phyloP scores from a whole-genome alignment of 2,113 vertebrate species.

The Pomatostomus ruficeps region DNA sequence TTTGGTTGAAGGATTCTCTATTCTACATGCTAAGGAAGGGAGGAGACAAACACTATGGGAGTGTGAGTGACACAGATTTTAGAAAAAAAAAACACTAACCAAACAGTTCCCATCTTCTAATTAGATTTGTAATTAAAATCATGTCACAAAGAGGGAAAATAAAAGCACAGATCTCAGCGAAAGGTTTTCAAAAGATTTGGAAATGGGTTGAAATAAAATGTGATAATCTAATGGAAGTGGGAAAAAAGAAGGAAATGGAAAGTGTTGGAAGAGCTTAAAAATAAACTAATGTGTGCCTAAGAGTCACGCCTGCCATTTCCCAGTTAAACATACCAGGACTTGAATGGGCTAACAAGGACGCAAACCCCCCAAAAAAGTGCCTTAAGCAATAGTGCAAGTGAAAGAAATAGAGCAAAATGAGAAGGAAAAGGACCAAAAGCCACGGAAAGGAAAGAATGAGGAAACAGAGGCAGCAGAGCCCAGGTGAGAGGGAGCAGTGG shows the following conservation, averaged over 20 bases:
- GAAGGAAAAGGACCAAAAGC: not conserved
- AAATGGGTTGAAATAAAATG: not conserved
- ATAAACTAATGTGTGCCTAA: not conserved
- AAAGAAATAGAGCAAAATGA: not conserved
- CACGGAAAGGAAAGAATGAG: not conserved
- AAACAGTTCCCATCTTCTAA: not conserved
- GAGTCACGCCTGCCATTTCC: not conserved
- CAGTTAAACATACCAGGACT: not conserved
- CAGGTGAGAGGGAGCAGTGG: not conserved
- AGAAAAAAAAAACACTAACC: not conserved
- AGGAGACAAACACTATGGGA: not conserved
- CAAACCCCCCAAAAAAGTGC: not conserved
- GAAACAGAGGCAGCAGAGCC: not conserved
- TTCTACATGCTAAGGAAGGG: not conserved
- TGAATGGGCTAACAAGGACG: not conserved
- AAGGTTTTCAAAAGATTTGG: not conserved
- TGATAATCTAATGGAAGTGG: not conserved
- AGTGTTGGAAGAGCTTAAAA: not conserved
- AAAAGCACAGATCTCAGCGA: not conserved
- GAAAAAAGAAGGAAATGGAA: not conserved
- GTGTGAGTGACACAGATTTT: not conserved
- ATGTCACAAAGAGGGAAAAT: not conserved
- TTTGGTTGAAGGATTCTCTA: not conserved
- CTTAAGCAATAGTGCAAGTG: not conserved
- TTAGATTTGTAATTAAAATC: not conserved